A percentile compares a stretch with the other conserved stretches of the same genome.
Evolutionary conservation across 2,797 vertebrate species (phyloP).

Genomic region (Sebastes steindachneri): DNA sequence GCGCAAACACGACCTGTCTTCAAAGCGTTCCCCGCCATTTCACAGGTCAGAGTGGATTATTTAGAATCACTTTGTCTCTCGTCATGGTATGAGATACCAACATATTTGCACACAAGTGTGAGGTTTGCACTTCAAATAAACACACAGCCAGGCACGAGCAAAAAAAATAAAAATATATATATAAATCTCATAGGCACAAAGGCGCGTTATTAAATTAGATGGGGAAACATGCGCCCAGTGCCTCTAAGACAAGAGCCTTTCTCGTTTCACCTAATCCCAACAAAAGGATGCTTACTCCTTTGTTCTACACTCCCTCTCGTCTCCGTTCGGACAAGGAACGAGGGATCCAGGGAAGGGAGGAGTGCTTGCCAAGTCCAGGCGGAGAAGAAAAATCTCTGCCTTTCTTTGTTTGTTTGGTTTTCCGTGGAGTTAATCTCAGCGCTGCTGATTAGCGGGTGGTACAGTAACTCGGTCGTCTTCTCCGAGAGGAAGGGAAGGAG

Average conservation of each 20-base stretch:
- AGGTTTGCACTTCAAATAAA: conserved; percentile 29
- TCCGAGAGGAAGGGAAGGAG: conserved; percentile 24
- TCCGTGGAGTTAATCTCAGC: conserved; percentile 65
- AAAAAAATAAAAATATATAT: not conserved
- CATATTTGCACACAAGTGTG: conserved; percentile 21
- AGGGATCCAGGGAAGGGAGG: conserved; percentile 63
- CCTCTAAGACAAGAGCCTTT: conserved; percentile 76
- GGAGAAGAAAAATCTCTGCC: conserved; percentile 53
- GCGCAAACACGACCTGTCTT: conserved; percentile 1
- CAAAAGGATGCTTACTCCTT: conserved; percentile 77
- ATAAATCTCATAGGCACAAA: conserved; percentile 62
- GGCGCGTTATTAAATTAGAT: conserved; percentile 79
- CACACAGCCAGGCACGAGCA: not conserved
- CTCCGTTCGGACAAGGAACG: conserved; percentile 66
- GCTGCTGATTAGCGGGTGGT: conserved; percentile 69
- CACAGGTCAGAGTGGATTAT: conserved; percentile 57
- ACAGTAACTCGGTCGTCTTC: conserved; percentile 33
- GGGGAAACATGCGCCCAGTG: conserved; percentile 66
- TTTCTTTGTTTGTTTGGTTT: conserved; percentile 68
- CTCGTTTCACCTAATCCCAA: conserved; percentile 78
- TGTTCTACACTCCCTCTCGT: conserved; percentile 74
- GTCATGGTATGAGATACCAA: conserved; percentile 23
- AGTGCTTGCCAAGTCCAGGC: conserved; percentile 69
- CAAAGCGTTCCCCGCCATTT: conserved; percentile 25
- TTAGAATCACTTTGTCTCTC: conserved; percentile 40